Percentiles rank a stretch among this genome's conserved stretches.
These are phyloP conservation scores for Mormyrus hasselquistii DNA, from an alignment of 2,797 vertebrate genomes.

Conservation along the genomic window DNA sequence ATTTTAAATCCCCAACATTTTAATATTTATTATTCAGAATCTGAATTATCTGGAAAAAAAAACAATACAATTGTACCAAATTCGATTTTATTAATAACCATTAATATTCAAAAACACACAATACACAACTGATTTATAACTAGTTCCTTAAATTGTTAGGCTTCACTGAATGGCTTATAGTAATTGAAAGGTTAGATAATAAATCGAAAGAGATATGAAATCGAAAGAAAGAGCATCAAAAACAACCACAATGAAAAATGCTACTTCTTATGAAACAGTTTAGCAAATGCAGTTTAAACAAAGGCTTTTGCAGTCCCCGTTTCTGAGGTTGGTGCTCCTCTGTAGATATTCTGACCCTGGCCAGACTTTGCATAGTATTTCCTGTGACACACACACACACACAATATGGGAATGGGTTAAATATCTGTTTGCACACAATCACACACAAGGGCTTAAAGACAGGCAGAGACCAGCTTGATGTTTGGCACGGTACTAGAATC, in stretches of 20 bases:
- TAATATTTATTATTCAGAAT: neutral
- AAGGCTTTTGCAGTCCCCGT: constrained; percentile 49
- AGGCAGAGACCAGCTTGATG: neutral
- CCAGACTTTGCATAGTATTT: constrained; percentile 37
- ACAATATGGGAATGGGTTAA: neutral
- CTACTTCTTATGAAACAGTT: constrained; percentile 32
- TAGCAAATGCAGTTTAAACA: constrained; percentile 44
- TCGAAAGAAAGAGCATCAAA: neutral
- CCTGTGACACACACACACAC: constrained; percentile 33
- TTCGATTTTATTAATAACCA: constrained; percentile 3
- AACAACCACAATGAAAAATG: neutral
- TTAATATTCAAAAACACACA: neutral
- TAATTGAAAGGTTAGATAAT: neutral
- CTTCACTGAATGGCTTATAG: neutral
- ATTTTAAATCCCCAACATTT: neutral
- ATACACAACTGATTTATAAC: neutral
- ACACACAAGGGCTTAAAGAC: neutral
- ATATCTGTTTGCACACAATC: neutral
- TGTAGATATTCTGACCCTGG: constrained; percentile 51
- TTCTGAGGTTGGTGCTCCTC: constrained; percentile 37
- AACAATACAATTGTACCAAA: constrained; percentile 9
- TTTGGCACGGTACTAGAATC: neutral
- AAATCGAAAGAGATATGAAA: neutral
- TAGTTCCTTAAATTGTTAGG: neutral
- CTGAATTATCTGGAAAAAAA: neutral